phyloP scores from a whole-genome alignment of 2,113 vertebrate species.

The Gymnobelideus leadbeateri region DNA sequence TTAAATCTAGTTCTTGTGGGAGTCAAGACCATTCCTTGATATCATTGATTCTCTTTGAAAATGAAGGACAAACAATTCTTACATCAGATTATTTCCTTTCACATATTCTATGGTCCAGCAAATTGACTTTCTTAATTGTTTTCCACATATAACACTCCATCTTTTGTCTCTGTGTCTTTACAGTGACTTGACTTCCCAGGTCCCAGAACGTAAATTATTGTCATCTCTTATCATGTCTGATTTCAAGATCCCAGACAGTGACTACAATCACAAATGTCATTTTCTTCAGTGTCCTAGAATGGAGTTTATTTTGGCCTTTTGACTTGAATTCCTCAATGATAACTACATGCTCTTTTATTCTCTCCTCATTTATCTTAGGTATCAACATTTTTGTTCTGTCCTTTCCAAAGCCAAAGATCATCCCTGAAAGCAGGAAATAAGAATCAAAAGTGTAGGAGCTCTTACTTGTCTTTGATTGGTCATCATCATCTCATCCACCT shows the following conservation, averaged over 20 bases:
- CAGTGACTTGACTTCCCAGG: too few relatives aligned
- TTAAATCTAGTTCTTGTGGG: too few relatives aligned
- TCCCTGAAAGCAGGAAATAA: not conserved
- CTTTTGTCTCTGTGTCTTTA: too few relatives aligned
- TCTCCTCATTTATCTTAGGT: not conserved
- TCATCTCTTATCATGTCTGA: too few relatives aligned
- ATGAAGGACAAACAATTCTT: too few relatives aligned
- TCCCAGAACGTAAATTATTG: too few relatives aligned
- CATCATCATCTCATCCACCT: not conserved
- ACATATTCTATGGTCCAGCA: too few relatives aligned
- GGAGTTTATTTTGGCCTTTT: not conserved
- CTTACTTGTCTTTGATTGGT: not conserved
- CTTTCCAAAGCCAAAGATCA: not conserved
- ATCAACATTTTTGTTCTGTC: not conserved
- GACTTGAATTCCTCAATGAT: not conserved
- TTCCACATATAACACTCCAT: too few relatives aligned
- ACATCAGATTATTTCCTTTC: too few relatives aligned
- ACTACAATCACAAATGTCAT: not conserved
- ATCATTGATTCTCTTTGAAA: too few relatives aligned
- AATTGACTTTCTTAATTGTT: too few relatives aligned
- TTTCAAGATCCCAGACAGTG: not conserved
- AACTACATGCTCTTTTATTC: not conserved
- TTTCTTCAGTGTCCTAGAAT: not conserved
- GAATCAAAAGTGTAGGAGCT: not conserved
- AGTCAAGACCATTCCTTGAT: too few relatives aligned